Evolutionary conservation across 2,113 vertebrate genomes (phyloP), one percentile per base, ranked within the genome.

Genomic region (Fulica atra): DNA sequence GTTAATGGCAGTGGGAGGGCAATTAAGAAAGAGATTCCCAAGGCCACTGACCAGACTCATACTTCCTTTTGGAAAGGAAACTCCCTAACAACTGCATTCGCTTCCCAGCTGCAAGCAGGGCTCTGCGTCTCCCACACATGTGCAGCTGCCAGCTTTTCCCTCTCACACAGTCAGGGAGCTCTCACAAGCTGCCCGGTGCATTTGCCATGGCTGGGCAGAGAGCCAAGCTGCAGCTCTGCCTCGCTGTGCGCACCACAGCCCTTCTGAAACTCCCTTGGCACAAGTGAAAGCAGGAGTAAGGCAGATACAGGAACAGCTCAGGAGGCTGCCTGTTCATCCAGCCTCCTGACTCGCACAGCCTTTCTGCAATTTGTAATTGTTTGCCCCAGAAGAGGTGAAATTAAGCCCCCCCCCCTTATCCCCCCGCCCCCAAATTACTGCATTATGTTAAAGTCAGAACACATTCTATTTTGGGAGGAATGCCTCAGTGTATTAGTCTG

Each of bases 381-480:
- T 85, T 92, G 79, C 53, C 61, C 35, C 29, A 33, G 66, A 64
- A 89, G 90, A 69, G 5, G 10, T 51, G 68, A 93, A 95, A 93
- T 90, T 61, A 82, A 86, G 81, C 14, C 54, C n/a, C n/a, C 71
- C 40, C 42, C 50, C 50, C 16, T 18, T 65, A 36, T 15, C 56
- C 23, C 23, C 26, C n/a, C 36, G n/a, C 36, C 50, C 46, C 44
- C 80, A 79, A 94, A 92, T 38, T 16, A 78, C 69, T n/a, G 36
- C 56, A 46, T 73, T 72, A 72, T 38, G 81, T 63, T 87, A 90
- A 76, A 64, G 54, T 66, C 84, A 91, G 80, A 95, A 82, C 59
- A 83, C 71, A 77, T 65, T 84, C 35, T 70, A 65, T 91, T 87
- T 93, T 86, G 65, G 18, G 59, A 86, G 92, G 59, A 88, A 88